Evolutionary conservation across 1,140 invertebrate genomes (phyloP), one percentile per base, ranked within the genome.

Genomic region (Camponotus floridanus): DNA sequence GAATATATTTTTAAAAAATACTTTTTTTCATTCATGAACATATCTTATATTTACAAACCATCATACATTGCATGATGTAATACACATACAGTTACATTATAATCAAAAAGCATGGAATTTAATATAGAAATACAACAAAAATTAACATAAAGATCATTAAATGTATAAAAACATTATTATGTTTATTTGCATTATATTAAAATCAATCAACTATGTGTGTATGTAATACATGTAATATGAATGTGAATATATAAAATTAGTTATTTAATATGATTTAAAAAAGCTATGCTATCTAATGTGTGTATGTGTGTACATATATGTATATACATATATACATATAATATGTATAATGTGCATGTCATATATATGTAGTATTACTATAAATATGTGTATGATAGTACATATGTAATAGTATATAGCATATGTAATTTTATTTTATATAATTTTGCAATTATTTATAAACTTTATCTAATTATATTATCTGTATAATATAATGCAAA

Each of bases 101-200:
- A 55, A 67, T 9, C 3, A 81, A 45, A 81, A 45, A 26, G 15
- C 26, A 57, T 59, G 31, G 8, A 61, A 61, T 61, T 26, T 31
- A 31, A 51, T 51, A 51, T 51, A 45, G 48, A 51, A 61, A 59
- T 21, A 59, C 57, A 11, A 1, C 21, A 62, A 62, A 33, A 33
- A 26, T n/a, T 5, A 33, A 33, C 11, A 13, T 26, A 64, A 21
- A 5, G 36, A 15, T 48, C 21, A 36, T 57, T n/a, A n/a, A 4
- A n/a, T 71, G n/a, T 48, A n/a, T 76, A 67, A 48, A 36, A 59
- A 76, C 33, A 64, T 62, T 76, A 21, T 6, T 31, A 42, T 5
- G 33, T 68, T 67, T 39, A 76, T 57, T 57, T 51, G 5, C 64
- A 11, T 21, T 64, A 21, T 18, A 5, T 81, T 51, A 81, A 81